Conservation (phyloP, 2,113 vertebrate genomes). For the Chitala chitala region DNA sequence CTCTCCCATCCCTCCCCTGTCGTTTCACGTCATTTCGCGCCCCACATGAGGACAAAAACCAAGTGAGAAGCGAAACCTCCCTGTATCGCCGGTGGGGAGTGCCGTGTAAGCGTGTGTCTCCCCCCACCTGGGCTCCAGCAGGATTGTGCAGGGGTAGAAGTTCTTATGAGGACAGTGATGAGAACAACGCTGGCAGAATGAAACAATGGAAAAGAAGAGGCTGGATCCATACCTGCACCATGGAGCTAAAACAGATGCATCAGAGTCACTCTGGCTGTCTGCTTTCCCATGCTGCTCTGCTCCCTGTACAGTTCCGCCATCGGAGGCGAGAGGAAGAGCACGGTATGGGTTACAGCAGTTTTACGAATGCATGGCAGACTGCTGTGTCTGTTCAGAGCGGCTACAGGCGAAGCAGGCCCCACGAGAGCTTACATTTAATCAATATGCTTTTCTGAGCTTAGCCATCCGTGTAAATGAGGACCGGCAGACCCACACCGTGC, state of each 20-base stretch:
- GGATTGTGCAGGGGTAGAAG: no score
- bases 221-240: slow-evolving; percentile 32
- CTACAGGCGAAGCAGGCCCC: neutral
- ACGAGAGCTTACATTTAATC: neutral
- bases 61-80: no score
- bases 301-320: neutral
- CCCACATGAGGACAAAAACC: neutral
- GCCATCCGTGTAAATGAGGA: neutral
- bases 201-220: slow-evolving; percentile 34
- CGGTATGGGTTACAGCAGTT: neutral
- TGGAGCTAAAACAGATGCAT: no score
- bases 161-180: neutral
- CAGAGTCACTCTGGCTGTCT: neutral
- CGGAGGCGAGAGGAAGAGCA: neutral
- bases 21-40: no score
- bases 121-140: no score
- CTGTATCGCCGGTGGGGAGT: no score
- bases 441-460: neutral
- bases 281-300: neutral
- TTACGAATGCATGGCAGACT: neutral
- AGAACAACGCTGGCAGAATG: slow-evolving; percentile 15
- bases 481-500: neutral
- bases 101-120: no score
- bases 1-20: no score
- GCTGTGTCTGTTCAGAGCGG: neutral